Base-by-base conservation (phyloP, 2,797 vertebrate species). In the Semaprochilodus insignis region DNA sequence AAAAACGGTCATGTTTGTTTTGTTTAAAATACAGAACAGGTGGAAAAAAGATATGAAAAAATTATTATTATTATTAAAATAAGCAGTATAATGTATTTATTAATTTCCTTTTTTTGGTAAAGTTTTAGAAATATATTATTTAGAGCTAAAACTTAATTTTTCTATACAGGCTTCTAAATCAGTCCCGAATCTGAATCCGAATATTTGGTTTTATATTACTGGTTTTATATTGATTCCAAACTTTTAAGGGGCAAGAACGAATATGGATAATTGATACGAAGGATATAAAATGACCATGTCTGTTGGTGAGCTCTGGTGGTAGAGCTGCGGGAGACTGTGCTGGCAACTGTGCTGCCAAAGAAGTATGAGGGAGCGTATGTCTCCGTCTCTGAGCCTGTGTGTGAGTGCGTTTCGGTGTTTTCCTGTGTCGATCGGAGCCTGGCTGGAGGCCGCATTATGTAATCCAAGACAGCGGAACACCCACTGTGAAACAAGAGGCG, bases 401-500 rank as follows among this genome's bases (percentile, higher is more conserved):
- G 27, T 66, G 63, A 36, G 63, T 36, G 63, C 7, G 63, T 80
- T 83, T 74, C 60, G n/a, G 36, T 74, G 66, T 66, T 87, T 80
- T 83, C 79, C 75, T 21, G 67, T 21, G 55, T 44, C 0, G 79
- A 83, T 80, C 73, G 54, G n/a, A 85, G 82, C 76, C 79, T 71
- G 74, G 80, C 63, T 81, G 79, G 78, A 80, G 78, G 71, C 44
- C 16, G 73, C 63, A 80, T 87, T 85, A 87, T 87, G 77, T 84
- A 87, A 87, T 84, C 57, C 19, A 76, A 72, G 65, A 82, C 19
- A 55, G 27, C 48, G 27, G 65, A 65, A 78, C 82, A 80, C 67
- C 81, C 73, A 87, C 83, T 80, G 72, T 36, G 81, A 80, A 74
- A 81, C 14, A 4, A 78, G 65, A 6, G 4, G 27, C 63, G 65